Evolutionary conservation across 1,140 invertebrate genomes (phyloP), one percentile per base, ranked within the genome.

Genomic region (Fragariocoptes setiger): DNA sequence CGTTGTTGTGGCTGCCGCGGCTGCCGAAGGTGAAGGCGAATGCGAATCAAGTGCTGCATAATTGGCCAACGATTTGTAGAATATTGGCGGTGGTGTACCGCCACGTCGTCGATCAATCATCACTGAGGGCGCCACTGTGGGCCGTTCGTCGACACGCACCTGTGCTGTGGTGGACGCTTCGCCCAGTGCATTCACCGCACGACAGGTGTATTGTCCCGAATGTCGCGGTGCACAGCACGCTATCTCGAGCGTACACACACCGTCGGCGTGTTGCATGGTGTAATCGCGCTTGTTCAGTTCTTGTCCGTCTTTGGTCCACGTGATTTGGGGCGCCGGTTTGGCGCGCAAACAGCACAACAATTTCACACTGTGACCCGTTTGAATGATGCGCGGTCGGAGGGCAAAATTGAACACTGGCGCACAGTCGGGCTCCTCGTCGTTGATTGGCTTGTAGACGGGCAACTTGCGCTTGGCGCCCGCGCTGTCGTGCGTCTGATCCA

Each of bases 381-480:
- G 90, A 65, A 99, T 95, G 42, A 95, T 75, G 56, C 92, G 76
- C 54, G 86, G 85, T 57, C 92, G 69, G 38, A 99, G 67, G 50
- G 82, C 69, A 75, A 99, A 97, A 48, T 80, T 90, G 61, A 97
- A 97, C 53, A 68, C 72, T 38, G 90, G 90, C 16, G 76, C 75
- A 49, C 71, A 71, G 60, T 86, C 79, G 52, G 70, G 71, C 48
- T 73, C 73, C 57, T 85, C 77, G 59, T 79, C 69, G 75, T 46
- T 47, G 14, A 45, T 19, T 31, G 40, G 41, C 3, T 31, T 18
- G 5, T 21, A 5, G 8, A 15, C 8, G 5, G 8, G 8, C 5
- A 8, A 13, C 17, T 21, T 35, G 31, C 1, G 38, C 37, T 20
- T 35, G n/a, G 17, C 45, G 44, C 13, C 40, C 39, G 13, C 46